Evolutionary conservation across 2,888 invertebrate genomes (phyloP).

Genomic region (Polymixis flavicincta): DNA sequence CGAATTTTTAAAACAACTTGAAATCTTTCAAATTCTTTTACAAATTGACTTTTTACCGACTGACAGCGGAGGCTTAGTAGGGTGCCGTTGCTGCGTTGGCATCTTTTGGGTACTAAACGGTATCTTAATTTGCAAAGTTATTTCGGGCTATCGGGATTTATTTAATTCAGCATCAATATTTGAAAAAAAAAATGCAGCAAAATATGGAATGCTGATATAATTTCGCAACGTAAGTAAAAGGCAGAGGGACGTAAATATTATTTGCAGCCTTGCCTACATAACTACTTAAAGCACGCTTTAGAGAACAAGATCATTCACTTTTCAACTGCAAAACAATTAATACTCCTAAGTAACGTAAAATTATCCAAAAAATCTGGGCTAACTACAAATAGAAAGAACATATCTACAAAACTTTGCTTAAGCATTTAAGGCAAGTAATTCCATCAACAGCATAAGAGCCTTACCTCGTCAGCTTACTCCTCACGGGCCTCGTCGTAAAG

Average conservation of each 20-base stretch:
- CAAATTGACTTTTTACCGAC: too few species aligned
- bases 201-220: not conserved
- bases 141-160: not conserved
- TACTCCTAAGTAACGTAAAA: not conserved
- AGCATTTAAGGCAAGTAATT: constrained; percentile 9
- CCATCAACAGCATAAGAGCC: not conserved
- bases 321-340: not conserved
- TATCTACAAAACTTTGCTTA: constrained; percentile 6
- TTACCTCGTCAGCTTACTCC: constrained; percentile 87
- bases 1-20: too few species aligned
- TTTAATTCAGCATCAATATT: not conserved
- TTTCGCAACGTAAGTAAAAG: not conserved
- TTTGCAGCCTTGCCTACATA: not conserved
- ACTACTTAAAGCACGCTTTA: not conserved
- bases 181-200: not conserved
- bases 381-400: constrained; percentile 7
- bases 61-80: too few species aligned
- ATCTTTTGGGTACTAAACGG: too few species aligned
- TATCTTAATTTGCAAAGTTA: not conserved
- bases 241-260: not conserved
- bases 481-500: constrained; percentile 77
- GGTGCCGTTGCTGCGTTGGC: too few species aligned
- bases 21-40: too few species aligned
- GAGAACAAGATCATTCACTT: not conserved
- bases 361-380: not conserved